Evolutionary conservation across 2,888 invertebrate genomes (phyloP).

Genomic region (Drosophila testacea): DNA sequence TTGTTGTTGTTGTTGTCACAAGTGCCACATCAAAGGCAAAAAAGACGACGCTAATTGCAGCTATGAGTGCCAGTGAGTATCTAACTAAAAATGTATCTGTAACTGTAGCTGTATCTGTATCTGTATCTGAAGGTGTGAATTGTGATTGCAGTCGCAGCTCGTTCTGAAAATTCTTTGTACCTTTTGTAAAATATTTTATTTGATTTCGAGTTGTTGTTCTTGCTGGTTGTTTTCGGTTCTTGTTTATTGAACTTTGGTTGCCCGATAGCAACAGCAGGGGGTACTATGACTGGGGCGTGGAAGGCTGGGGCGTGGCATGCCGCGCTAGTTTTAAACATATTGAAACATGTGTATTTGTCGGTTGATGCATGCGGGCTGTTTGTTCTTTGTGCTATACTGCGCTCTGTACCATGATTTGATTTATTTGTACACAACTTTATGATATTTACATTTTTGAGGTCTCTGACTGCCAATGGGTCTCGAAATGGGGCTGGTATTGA

Average conservation of each 20-base stretch:
- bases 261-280: slow-evolving; percentile 41
- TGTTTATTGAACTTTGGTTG: slow-evolving; percentile 72
- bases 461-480: slow-evolving; percentile 6
- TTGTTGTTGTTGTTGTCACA: slow-evolving; percentile 48
- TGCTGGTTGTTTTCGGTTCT: slow-evolving; percentile 37
- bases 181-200: slow-evolving; percentile 62
- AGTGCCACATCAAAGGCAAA: slow-evolving; percentile 68
- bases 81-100: slow-evolving; percentile 21
- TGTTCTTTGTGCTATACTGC: slow-evolving; percentile 52
- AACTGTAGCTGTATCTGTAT: slow-evolving; percentile 11
- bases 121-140: slow-evolving; percentile 65
- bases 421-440: slow-evolving; percentile 76
- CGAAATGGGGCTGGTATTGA: slow-evolving; percentile 19
- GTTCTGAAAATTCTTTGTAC: slow-evolving; percentile 36
- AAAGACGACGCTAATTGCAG: slow-evolving; percentile 65
- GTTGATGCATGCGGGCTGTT: slow-evolving; percentile 69
- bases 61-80: slow-evolving; percentile 23
- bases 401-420: slow-evolving; percentile 63
- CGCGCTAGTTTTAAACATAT: slow-evolving; percentile 54
- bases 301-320: not conserved
- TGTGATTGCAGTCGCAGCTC: slow-evolving; percentile 57
- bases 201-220: slow-evolving; percentile 48
- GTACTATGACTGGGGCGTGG: not conserved
- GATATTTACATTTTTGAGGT: slow-evolving; percentile 68
- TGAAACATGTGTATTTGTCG: slow-evolving; percentile 69